Percentiles rank a stretch among this genome's conserved stretches.
These are phyloP conservation scores for Esox lucius DNA, from an alignment of 2,797 vertebrate species.

Conservation along the genomic window DNA sequence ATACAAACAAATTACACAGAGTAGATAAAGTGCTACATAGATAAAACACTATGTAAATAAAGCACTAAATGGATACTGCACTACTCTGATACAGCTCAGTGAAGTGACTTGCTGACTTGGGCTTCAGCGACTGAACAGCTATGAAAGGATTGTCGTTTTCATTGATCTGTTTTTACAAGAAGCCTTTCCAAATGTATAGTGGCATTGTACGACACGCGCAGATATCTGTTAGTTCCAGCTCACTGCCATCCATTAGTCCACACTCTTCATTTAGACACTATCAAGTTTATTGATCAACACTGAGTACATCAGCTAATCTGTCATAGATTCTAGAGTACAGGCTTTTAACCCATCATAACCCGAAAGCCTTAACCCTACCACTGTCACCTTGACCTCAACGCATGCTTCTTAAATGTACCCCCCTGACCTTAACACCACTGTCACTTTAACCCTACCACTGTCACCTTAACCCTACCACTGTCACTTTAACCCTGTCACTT, in stretches of 20 bases:
- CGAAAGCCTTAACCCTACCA: not conserved
- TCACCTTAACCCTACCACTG: not conserved
- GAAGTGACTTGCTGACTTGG: not conserved
- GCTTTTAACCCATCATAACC: not conserved
- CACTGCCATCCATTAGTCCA: not conserved
- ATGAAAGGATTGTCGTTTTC: not conserved
- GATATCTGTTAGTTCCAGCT: not conserved
- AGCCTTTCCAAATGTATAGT: not conserved
- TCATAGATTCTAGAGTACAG: not conserved
- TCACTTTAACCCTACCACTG: not conserved
- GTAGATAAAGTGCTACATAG: too few species aligned
- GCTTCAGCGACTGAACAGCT: not conserved
- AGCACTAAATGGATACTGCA: too few species aligned
- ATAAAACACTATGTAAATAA: too few species aligned
- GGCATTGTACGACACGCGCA: not conserved
- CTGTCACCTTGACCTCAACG: not conserved
- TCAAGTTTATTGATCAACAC: constrained; percentile 58
- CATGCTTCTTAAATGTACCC: not conserved
- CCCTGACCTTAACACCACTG: not conserved
- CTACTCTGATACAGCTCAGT: not conserved
- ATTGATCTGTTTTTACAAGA: not conserved
- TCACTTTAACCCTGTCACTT: not conserved
- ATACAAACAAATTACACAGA: too few species aligned
- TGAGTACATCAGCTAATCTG: constrained; percentile 21
- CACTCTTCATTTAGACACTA: constrained; percentile 59